phyloP scores from a whole-genome alignment of 2,888 invertebrate genomes.

The Panzeria rudis region DNA sequence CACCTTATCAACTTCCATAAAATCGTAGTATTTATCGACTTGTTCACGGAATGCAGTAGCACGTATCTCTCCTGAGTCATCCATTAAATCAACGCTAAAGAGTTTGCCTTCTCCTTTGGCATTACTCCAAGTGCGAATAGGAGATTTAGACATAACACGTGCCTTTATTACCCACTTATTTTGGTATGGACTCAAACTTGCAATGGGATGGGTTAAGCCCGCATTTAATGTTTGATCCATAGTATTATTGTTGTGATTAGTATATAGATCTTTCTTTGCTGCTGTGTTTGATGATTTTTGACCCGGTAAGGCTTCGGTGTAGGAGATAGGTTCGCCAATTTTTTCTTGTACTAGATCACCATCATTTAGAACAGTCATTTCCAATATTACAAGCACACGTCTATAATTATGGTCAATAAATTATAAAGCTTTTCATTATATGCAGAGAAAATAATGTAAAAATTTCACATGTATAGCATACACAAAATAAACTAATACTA shows the following conservation, averaged over 20 bases:
- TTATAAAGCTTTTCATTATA: neutral
- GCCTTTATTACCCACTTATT: conserved; percentile 97
- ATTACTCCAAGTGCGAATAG: conserved; percentile 95
- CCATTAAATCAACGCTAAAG: conserved; percentile 96
- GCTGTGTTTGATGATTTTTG: conserved; percentile 68
- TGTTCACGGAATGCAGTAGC: conserved; percentile 95
- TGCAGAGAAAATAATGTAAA: neutral
- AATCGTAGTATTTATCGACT: conserved; percentile 94
- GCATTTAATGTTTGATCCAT: conserved; percentile 82
- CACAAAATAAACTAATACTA: too few species aligned
- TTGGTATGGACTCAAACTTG: conserved; percentile 95
- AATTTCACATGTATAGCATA: neutral
- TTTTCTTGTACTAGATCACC: conserved; percentile 90
- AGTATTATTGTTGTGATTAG: conserved; percentile 72
- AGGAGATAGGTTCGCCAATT: conserved; percentile 92
- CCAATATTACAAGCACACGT: conserved; percentile 93
- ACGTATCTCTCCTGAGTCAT: conserved; percentile 96
- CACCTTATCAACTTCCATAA: conserved; percentile 94
- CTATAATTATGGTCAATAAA: conserved; percentile 83
- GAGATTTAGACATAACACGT: conserved; percentile 92
- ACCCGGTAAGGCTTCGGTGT: conserved; percentile 80
- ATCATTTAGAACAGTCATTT: conserved; percentile 88
- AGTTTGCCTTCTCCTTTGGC: conserved; percentile 96
- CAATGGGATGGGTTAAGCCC: conserved; percentile 87
- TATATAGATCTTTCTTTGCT: conserved; percentile 70